Base-by-base conservation (phyloP, 2,888 invertebrate species). In the Idaea straminata region DNA sequence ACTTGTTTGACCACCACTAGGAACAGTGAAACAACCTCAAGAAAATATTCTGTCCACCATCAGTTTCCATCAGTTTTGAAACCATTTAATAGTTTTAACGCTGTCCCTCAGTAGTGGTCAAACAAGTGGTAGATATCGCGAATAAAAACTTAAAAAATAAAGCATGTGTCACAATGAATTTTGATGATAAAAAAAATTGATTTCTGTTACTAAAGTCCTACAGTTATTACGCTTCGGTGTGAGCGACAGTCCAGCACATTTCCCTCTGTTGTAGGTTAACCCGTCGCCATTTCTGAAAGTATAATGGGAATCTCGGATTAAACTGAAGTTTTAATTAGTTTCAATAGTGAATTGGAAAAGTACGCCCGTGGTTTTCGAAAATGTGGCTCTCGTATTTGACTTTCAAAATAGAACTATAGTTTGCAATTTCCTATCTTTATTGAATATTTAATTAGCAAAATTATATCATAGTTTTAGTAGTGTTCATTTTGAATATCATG, bases 301-400 rank as follows among this genome's bases (percentile, higher is more conserved):
- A 89, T 89, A 91, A 91, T 89, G 87, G 85, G 85, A 86, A 85
- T 86, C 87, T 85, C 85, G 86, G 85, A 87, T 89, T 89, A 83
- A 87, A 87, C 83, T 86, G 87, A 90, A 91, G 91, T 91, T 91
- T 90, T 91, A 91, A 91, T 91, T 91, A 91, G 90, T 91, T 89
- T 86, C 87, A 88, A 89, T 88, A 88, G 87, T 86, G 84, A 85
- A 88, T 89, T 83, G 84, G 87, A 83, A 86, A 83, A 84, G 84
- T 82, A 81, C 73, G 75, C 70, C 74, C 72, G 77, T 71, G 78
- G 74, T 79, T 81, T 84, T 83, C 76, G 78, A 75, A 76, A 81
- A 81, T 76, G 71, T 77, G 81, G 72, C 70, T 64, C 75, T 77
- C 75, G 77, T 78, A 84, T 87, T 86, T 84, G 81, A 83, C 84